These are phyloP conservation scores for Atta colombica DNA, from an alignment of 1,140 invertebrate genomes.

Conservation along the genomic window DNA sequence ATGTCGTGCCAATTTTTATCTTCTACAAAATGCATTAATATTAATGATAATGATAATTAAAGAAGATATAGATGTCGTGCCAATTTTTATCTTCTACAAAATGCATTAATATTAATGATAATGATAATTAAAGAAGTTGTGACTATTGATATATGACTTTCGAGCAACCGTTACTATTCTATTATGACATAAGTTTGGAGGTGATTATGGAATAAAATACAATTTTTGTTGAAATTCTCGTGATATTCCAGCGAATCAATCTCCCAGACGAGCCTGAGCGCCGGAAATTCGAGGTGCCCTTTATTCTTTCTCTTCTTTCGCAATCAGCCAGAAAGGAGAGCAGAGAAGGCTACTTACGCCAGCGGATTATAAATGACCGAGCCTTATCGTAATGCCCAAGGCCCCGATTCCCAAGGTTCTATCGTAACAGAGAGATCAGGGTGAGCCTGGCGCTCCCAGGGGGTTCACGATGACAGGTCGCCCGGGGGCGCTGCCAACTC, in stretches of 20 bases:
- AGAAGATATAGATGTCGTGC: not conserved
- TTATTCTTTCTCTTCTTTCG: slow-evolving; percentile 66
- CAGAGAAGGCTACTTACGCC: slow-evolving; percentile 73
- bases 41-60: not conserved
- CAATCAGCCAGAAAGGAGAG: slow-evolving; percentile 68
- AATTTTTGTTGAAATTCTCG: slow-evolving; percentile 64
- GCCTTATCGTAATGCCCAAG: slow-evolving; percentile 78
- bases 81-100: not conserved
- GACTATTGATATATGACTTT: not conserved
- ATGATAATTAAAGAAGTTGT: not conserved
- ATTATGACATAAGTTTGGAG: not conserved
- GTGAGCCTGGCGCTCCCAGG: slow-evolving; percentile 75
- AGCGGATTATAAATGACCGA: slow-evolving; percentile 82
- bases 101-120: not conserved
- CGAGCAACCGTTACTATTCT: not conserved
- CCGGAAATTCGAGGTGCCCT: slow-evolving; percentile 72
- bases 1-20: not conserved
- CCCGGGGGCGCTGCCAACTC: slow-evolving; percentile 67
- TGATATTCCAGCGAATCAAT: slow-evolving; percentile 61
- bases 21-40: slow-evolving; percentile 1
- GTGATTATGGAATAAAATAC: slow-evolving; percentile 56
- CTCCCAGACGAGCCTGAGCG: slow-evolving; percentile 53
- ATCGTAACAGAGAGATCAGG: slow-evolving; percentile 81
- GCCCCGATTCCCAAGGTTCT: slow-evolving; percentile 75
- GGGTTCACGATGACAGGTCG: slow-evolving; percentile 81